Conservation (phyloP, 1,140 invertebrate species). For the Zaprionus taronus region DNA sequence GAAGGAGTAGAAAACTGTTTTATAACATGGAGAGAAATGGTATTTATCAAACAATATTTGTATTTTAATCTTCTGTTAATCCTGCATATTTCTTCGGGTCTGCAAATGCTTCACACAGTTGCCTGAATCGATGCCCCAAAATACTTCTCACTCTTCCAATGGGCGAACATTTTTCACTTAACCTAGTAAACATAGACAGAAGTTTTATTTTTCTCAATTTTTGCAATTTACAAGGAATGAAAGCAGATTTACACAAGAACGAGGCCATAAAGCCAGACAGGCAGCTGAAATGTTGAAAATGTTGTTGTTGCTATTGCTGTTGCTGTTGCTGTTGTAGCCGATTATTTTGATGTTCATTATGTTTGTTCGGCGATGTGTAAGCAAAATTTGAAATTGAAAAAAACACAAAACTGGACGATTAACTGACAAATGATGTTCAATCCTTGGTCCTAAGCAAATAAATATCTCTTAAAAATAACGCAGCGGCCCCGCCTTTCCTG, state of each 20-base stretch:
- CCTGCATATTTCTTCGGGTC: too few species aligned
- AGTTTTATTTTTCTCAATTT: background rate
- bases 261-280: background rate
- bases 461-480: constrained; percentile 27
- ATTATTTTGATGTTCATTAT: constrained; percentile 18
- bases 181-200: background rate
- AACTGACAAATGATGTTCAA: constrained; percentile 37
- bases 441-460: constrained; percentile 36
- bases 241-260: constrained; percentile 4
- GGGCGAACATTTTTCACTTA: background rate
- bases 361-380: constrained; percentile 22
- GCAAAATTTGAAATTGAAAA: constrained; percentile 26
- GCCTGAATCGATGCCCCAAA: background rate
- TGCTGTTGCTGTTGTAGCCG: constrained; percentile 1
- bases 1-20: too few species aligned
- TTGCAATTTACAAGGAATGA: background rate
- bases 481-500: background rate
- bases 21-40: too few species aligned
- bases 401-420: constrained; percentile 25
- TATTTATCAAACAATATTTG: too few species aligned
- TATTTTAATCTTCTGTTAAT: too few species aligned
- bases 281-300: background rate
- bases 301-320: background rate
- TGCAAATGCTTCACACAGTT: too few species aligned
- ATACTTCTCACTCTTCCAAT: background rate